Evolutionary conservation across 1,140 invertebrate genomes (phyloP).

Genomic region (Ips typographus): DNA sequence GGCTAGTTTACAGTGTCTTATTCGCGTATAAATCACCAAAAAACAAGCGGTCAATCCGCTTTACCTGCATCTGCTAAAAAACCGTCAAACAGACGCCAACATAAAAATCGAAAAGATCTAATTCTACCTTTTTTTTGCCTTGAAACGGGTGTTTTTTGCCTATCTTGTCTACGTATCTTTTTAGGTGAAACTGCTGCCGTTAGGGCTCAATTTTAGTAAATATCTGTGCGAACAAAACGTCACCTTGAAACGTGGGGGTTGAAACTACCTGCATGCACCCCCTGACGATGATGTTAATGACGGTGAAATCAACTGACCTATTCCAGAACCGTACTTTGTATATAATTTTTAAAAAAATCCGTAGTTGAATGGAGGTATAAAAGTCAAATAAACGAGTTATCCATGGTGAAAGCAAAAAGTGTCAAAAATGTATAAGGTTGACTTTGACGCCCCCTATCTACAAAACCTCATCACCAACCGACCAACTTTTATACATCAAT

Average conservation of each 20-base stretch:
- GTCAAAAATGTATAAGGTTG: too few species aligned
- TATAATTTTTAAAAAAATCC: background rate
- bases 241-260: conserved; percentile 23
- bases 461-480: too few species aligned
- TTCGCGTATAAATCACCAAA: too few species aligned
- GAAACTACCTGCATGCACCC: conserved; percentile 25
- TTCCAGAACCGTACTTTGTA: background rate
- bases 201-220: conserved; percentile 29
- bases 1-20: too few species aligned
- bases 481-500: too few species aligned
- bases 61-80: conserved; percentile 19
- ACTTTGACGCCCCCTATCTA: too few species aligned
- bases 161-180: conserved; percentile 12
- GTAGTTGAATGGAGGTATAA: too few species aligned
- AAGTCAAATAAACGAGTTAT: too few species aligned
- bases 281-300: background rate
- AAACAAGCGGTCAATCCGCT: background rate
- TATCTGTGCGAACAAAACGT: conserved; percentile 33
- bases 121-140: conserved; percentile 21
- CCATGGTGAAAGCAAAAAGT: too few species aligned
- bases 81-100: conserved; percentile 16
- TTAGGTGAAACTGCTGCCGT: conserved; percentile 17
- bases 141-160: conserved; percentile 8
- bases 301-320: background rate
- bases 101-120: conserved; percentile 23